Conservation (phyloP, 2,888 invertebrate genomes). For the Resseliella maxima region DNA sequence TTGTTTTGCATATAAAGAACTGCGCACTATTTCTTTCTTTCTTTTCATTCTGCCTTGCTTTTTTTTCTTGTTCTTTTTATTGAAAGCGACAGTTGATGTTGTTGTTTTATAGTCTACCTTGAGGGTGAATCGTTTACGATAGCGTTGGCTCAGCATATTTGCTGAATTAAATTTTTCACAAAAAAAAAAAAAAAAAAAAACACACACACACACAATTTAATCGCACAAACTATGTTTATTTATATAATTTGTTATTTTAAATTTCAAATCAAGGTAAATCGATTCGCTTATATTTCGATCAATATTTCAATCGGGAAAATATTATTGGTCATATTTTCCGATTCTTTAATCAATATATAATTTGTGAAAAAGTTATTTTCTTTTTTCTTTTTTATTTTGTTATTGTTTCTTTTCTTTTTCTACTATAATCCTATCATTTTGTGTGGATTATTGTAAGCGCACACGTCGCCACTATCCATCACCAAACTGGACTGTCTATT, state of each 20-base stretch:
- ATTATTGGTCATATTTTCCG: not conserved
- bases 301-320: not conserved
- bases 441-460: not conserved
- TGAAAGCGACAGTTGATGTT: not conserved
- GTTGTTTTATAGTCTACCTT: not conserved
- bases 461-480: not conserved
- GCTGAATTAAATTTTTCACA: not conserved
- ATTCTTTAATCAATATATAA: too few relatives aligned
- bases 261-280: not conserved
- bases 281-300: not conserved
- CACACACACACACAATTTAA: not conserved
- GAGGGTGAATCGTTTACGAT: not conserved
- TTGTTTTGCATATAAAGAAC: too few relatives aligned
- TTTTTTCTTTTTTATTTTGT: not conserved
- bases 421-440: not conserved
- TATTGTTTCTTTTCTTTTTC: too few relatives aligned
- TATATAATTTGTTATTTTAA: too few relatives aligned
- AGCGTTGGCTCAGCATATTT: not conserved
- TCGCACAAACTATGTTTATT: not conserved
- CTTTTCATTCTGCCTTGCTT: too few relatives aligned
- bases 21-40: too few relatives aligned
- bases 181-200: not conserved
- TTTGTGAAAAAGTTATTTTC: not conserved
- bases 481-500: conserved; percentile 21
- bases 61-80: not conserved